These are phyloP conservation scores for Nebria ingens DNA, from an alignment of 1,140 invertebrate genomes.

Conservation along the genomic window DNA sequence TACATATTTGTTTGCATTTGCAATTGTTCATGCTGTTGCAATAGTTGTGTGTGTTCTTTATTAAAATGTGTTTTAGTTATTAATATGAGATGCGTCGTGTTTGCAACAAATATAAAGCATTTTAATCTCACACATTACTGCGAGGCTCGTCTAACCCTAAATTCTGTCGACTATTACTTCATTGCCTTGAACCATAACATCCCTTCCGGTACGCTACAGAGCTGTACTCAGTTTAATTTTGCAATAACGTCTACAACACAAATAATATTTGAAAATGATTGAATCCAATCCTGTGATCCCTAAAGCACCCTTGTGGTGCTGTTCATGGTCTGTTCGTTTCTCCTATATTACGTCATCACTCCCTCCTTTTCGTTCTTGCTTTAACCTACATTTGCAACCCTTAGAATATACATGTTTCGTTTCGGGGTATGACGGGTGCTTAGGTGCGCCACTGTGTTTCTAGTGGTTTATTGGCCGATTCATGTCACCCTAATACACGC, in stretches of 20 bases:
- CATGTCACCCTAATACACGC: background rate
- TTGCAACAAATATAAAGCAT: slow-evolving; percentile 4
- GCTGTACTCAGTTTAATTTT: background rate
- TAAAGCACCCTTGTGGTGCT: background rate
- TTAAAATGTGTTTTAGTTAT: too few species aligned
- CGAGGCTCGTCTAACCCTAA: slow-evolving; percentile 4
- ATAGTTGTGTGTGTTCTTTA: too few species aligned
- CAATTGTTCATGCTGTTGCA: too few species aligned
- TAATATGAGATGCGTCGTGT: background rate
- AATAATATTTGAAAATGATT: background rate
- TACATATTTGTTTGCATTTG: too few species aligned
- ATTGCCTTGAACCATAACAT: slow-evolving; percentile 6
- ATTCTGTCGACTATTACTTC: slow-evolving; percentile 6
- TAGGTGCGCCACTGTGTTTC: background rate
- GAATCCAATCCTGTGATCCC: background rate
- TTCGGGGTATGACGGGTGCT: background rate
- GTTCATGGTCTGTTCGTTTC: slow-evolving; percentile 2
- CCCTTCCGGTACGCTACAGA: background rate
- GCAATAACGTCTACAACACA: background rate
- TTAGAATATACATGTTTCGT: too few species aligned
- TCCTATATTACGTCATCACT: slow-evolving; percentile 4
- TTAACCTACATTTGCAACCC: too few species aligned
- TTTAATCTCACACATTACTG: slow-evolving; percentile 3
- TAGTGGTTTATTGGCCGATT: slow-evolving; percentile 7
- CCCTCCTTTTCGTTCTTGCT: background rate